Percentiles rank a stretch among this genome's conserved stretches.
Conservation (phyloP, 2,797 vertebrate genomes). For the Bovichtus diacanthus region DNA sequence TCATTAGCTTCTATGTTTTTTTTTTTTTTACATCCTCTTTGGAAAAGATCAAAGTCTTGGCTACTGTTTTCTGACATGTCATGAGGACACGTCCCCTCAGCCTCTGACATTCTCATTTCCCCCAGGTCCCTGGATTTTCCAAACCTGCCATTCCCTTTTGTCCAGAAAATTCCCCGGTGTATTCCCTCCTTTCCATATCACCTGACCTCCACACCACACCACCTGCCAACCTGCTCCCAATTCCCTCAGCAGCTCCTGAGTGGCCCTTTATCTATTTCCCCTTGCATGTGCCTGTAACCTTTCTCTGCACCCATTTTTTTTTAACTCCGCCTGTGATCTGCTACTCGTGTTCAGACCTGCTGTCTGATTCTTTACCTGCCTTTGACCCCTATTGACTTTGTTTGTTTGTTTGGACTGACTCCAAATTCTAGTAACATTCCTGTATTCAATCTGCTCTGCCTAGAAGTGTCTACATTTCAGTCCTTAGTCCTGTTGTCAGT, state of each 20-base stretch:
- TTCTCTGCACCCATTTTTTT: neutral
- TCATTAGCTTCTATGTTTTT: neutral
- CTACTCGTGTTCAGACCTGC: neutral
- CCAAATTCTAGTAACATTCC: neutral
- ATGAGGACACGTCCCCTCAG: neutral
- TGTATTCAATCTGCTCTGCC: neutral
- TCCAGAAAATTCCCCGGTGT: neutral
- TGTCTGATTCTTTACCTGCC: neutral
- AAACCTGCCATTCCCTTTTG: conserved; percentile 1
- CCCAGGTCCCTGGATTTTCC: neutral
- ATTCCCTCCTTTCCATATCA: neutral
- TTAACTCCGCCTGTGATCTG: conserved; percentile 2
- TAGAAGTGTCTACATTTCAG: neutral
- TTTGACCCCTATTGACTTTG: conserved; percentile 3
- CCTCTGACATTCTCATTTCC: neutral
- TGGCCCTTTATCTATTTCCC: neutral
- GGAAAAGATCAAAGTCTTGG: neutral
- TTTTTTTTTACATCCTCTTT: conserved; percentile 1
- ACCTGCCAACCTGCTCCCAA: neutral
- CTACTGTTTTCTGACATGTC: neutral
- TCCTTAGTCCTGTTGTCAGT: neutral
- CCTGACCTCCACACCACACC: neutral
- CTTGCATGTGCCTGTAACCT: neutral
- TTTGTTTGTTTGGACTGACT: neutral
- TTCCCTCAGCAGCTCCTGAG: neutral